Percentiles rank a stretch among this genome's conserved stretches.
Evolutionary conservation across 2,113 vertebrate species (phyloP).

Genomic region (Onychostoma macrolepis): DNA sequence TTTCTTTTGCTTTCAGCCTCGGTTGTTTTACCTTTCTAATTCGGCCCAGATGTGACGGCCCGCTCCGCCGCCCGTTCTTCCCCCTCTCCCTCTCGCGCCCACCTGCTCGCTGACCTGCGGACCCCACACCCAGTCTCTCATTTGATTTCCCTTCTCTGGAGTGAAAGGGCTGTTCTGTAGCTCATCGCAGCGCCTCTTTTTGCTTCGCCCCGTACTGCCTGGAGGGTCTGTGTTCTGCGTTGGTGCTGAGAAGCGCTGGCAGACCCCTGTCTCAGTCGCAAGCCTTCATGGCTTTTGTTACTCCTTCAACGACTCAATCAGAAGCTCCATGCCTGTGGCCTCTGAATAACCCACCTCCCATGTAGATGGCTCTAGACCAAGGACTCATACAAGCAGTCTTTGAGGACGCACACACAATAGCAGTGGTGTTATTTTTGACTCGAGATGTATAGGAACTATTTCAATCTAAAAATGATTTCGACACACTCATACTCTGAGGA

Average conservation of each 20-base stretch:
- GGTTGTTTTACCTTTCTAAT: slow-evolving; percentile 74
- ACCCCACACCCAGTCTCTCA: slow-evolving; percentile 70
- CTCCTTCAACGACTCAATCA: slow-evolving; percentile 60
- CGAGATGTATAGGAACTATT: background rate
- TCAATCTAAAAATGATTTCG: slow-evolving; percentile 20
- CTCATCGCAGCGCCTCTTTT: slow-evolving; percentile 48
- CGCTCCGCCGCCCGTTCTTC: slow-evolving; percentile 62
- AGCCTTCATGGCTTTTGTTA: slow-evolving; percentile 62
- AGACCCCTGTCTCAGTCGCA: slow-evolving; percentile 62
- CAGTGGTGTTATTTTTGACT: background rate
- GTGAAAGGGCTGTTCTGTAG: slow-evolving; percentile 72
- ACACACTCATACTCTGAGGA: slow-evolving; percentile 5
- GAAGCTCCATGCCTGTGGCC: slow-evolving; percentile 60
- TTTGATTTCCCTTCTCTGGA: slow-evolving; percentile 73
- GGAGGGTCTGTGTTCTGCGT: slow-evolving; percentile 68
- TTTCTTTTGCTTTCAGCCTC: slow-evolving; percentile 47
- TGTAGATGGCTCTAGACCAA: slow-evolving; percentile 59
- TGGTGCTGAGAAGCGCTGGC: slow-evolving; percentile 59
- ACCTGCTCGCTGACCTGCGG: slow-evolving; percentile 78
- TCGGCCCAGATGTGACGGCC: slow-evolving; percentile 76
- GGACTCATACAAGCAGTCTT: slow-evolving; percentile 52
- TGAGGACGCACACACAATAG: slow-evolving; percentile 45
- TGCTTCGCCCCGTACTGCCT: slow-evolving; percentile 52
- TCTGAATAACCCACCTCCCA: slow-evolving; percentile 57
- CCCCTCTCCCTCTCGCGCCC: slow-evolving; percentile 70